Percentiles rank a stretch among this genome's conserved stretches.
phyloP scores from a whole-genome alignment of 2,888 invertebrate species.

The Xanthorhoe designata region DNA sequence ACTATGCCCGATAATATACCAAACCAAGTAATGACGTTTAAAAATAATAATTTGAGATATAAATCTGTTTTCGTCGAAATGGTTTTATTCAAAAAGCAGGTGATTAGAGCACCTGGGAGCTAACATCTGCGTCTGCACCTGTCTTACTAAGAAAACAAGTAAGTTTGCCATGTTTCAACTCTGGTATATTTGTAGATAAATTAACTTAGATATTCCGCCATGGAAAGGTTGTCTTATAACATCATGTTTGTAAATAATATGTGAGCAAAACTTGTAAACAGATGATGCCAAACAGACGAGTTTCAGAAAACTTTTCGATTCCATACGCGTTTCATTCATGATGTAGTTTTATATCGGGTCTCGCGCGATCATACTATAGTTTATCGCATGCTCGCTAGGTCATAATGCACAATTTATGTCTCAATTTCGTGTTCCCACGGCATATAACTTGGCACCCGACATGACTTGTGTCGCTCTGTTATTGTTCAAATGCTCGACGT shows the following conservation, averaged over 20 bases:
- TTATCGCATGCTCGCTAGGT: slow-evolving; percentile 32
- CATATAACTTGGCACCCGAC: slow-evolving; percentile 44
- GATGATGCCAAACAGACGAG: slow-evolving; percentile 11
- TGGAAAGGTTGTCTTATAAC: background rate
- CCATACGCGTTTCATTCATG: slow-evolving; percentile 26
- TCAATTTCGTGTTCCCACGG: slow-evolving; percentile 52
- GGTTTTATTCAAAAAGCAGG: slow-evolving; percentile 23
- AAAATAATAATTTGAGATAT: background rate
- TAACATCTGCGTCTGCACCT: slow-evolving; percentile 29
- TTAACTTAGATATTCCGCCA: background rate
- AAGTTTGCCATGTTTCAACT: slow-evolving; percentile 4
- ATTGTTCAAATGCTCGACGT: slow-evolving; percentile 9
- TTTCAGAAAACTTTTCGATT: slow-evolving; percentile 27
- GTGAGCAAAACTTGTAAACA: slow-evolving; percentile 2
- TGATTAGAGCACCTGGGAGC: slow-evolving; percentile 26
- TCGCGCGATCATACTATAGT: slow-evolving; percentile 42
- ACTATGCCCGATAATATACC: too few species aligned
- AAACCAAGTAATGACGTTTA: too few species aligned
- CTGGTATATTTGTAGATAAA: slow-evolving; percentile 1
- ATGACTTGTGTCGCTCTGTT: slow-evolving; percentile 35
- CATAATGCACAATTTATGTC: slow-evolving; percentile 49
- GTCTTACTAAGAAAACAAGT: slow-evolving; percentile 10
- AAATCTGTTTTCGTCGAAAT: slow-evolving; percentile 14
- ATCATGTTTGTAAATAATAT: slow-evolving; percentile 3
- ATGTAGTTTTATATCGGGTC: slow-evolving; percentile 32